Evolutionary conservation across 2,113 vertebrate species (phyloP).

Genomic region (Callaeas wilsoni): DNA sequence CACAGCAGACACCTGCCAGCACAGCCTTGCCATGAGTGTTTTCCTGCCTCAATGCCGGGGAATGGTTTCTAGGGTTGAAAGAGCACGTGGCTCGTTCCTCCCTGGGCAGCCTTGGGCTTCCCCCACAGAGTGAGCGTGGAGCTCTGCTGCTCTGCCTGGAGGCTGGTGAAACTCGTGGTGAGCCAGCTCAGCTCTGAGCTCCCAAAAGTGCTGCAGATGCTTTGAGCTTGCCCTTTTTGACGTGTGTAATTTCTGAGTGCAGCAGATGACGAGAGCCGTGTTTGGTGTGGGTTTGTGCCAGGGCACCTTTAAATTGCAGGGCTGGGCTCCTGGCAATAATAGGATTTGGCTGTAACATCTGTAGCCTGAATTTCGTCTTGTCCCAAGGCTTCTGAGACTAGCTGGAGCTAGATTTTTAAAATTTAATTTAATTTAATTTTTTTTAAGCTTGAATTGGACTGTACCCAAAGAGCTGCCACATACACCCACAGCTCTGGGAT

Average conservation of each 20-base stretch:
- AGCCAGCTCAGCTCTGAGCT: background rate
- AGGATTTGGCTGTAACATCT: background rate
- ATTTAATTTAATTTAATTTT: background rate
- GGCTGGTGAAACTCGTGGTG: background rate
- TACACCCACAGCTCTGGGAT: background rate
- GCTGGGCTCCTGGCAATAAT: background rate
- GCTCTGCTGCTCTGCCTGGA: background rate
- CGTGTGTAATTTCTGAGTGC: background rate
- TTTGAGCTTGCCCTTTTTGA: background rate
- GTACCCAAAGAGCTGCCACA: background rate
- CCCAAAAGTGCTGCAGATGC: background rate
- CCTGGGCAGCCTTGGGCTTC: background rate
- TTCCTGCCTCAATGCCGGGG: background rate
- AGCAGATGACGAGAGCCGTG: fast-evolving
- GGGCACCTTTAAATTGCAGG: background rate
- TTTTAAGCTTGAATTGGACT: background rate
- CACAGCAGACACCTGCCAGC: background rate
- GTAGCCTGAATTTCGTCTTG: background rate
- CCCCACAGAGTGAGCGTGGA: fast-evolving
- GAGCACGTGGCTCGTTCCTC: fast-evolving
- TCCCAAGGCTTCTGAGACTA: background rate
- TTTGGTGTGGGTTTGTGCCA: background rate
- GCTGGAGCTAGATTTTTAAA: background rate
- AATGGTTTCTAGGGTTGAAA: background rate
- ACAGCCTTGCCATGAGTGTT: background rate